Percentiles rank a stretch among this genome's conserved stretches.
These are phyloP conservation scores for Lophotis ruficrista DNA, from an alignment of 2,113 vertebrate species.

Conservation along the genomic window DNA sequence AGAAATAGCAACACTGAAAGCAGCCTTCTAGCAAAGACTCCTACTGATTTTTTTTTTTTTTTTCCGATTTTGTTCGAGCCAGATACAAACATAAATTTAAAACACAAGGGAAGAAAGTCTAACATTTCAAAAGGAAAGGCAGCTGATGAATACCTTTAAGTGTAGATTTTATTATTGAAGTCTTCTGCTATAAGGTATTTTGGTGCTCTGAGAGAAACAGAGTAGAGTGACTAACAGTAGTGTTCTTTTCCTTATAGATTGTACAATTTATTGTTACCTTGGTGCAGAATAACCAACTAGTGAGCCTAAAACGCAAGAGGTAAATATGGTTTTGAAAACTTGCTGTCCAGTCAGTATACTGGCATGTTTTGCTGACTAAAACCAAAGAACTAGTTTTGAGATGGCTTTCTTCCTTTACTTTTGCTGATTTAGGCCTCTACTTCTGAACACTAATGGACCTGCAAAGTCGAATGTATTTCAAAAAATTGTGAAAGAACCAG, in stretches of 20 bases:
- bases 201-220: not conserved
- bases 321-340: constrained; percentile 50
- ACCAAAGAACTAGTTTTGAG: not conserved
- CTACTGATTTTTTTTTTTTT: not conserved
- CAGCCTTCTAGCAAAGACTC: not conserved
- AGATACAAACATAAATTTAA: not conserved
- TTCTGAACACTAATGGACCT: constrained; percentile 89
- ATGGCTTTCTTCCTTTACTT: not conserved
- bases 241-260: constrained; percentile 77
- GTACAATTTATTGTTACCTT: constrained; percentile 96
- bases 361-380: not conserved
- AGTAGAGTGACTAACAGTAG: not conserved
- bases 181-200: not conserved
- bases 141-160: not conserved
- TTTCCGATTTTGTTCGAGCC: not conserved
- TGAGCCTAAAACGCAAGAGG: constrained; percentile 96
- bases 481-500: constrained; percentile 87
- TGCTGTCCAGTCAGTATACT: not conserved
- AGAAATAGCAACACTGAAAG: not conserved
- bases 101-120: not conserved
- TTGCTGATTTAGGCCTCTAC: constrained; percentile 80
- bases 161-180: not conserved
- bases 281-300: constrained; percentile 92
- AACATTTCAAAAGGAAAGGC: not conserved
- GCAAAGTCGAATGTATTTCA: constrained; percentile 91